Evolutionary conservation across 1,140 invertebrate genomes (phyloP), one percentile per base, ranked within the genome.

Genomic region (Drosophila trapezifrons): DNA sequence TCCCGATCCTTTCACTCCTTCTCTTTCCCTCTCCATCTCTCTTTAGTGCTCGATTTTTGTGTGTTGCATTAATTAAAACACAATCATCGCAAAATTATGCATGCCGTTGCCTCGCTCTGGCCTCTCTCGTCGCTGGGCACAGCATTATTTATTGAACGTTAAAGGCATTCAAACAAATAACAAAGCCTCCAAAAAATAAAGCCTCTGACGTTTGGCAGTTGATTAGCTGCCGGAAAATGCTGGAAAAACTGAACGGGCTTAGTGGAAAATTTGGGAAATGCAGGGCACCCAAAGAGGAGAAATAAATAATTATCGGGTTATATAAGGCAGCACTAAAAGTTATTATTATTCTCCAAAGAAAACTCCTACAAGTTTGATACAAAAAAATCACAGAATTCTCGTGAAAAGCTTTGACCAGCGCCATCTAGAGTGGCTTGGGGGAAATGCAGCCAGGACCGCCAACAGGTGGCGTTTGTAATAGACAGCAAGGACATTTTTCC

Each of bases 1-100:
- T 29, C 43, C 58, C 43, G 49, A 73, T 71, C 70, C 43, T 22
- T 15, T 15, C 1, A 7, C 18, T 0, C 42, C n/a, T 9, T 2
- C 47, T 13, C 20, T 40, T n/a, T 18, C n/a, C 17, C 29, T 15
- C 9, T 10, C 15, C 8, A 1, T 3, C 0, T 12, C n/a, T 32
- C 12, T 25, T 8, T 22, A 3, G 22, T n/a, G 35, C 42, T 29
- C 51, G 32, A 35, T 63, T 84, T 78, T 60, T 80, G 70, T 47
- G 49, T 77, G 78, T 49, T 66, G 83, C 76, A 87, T 87, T 87
- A 83, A 87, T 87, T 87, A 89, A 87, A 80, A 82, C 64, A 82
- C 83, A 86, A 86, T 86, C 79, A 86, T 66, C 51, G 76, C 35
- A 73, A 86, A 87, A 86, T 87, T 82, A 87, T 79, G 80, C 79